A percentile compares a stretch with the other conserved stretches of the same genome.
These are phyloP conservation scores for Trachymyrmex septentrionalis DNA, from an alignment of 1,140 invertebrate species.

Conservation along the genomic window DNA sequence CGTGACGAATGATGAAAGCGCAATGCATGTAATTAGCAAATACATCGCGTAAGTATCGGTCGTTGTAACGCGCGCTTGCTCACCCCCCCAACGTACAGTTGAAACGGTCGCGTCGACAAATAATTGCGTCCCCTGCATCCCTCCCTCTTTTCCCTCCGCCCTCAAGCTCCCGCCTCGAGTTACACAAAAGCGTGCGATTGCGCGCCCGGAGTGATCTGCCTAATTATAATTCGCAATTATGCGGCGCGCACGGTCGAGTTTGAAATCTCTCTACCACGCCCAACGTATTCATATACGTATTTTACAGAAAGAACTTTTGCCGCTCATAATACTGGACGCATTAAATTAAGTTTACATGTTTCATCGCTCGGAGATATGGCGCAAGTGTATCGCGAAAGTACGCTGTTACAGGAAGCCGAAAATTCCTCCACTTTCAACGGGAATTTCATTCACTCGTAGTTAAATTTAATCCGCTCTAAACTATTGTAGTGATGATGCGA, in stretches of 20 bases:
- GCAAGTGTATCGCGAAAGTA: slow-evolving; percentile 6
- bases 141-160: background rate
- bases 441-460: slow-evolving; percentile 51
- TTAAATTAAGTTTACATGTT: slow-evolving; percentile 38
- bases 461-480: slow-evolving; percentile 34
- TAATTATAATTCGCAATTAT: slow-evolving; percentile 59
- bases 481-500: slow-evolving; percentile 18
- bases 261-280: slow-evolving; percentile 20
- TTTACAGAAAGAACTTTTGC: background rate
- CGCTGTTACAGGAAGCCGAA: slow-evolving; percentile 9
- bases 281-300: slow-evolving; percentile 13
- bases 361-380: slow-evolving; percentile 18
- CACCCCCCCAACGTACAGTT: no score
- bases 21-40: slow-evolving; percentile 56
- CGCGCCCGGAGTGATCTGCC: slow-evolving; percentile 46
- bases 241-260: slow-evolving; percentile 22
- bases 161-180: background rate
- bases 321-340: background rate
- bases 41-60: slow-evolving; percentile 54
- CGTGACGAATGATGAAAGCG: slow-evolving; percentile 59
- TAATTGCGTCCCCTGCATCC: slow-evolving; percentile 12
- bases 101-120: slow-evolving; percentile 44
- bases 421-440: slow-evolving; percentile 33
- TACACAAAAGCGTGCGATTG: slow-evolving; percentile 52
- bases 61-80: background rate